Conservation (phyloP, 2,113 vertebrate species). For the Eptesicus fuscus region DNA sequence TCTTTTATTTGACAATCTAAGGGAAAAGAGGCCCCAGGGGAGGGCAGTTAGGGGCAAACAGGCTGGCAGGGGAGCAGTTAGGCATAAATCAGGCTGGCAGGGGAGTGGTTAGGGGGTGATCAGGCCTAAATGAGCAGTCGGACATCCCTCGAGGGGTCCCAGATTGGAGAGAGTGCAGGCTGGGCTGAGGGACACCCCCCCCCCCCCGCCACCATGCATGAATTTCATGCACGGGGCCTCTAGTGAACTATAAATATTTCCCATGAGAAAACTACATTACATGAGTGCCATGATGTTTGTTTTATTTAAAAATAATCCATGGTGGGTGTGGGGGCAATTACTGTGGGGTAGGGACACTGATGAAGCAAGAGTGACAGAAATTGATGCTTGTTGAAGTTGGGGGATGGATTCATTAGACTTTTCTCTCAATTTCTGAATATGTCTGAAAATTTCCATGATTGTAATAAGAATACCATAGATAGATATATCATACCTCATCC, state of each 20-base stretch:
- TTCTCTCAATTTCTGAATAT: neutral
- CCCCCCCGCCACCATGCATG: no score
- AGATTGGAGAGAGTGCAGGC: no score
- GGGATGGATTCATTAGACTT: neutral
- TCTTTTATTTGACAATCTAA: neutral
- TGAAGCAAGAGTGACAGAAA: neutral
- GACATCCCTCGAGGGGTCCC: no score
- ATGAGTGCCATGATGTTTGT: neutral
- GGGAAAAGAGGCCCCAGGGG: neutral
- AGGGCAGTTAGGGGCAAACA: no score
- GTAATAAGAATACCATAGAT: neutral
- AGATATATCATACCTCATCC: neutral
- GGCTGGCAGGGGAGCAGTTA: no score
- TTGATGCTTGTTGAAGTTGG: neutral
- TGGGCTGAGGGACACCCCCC: no score
- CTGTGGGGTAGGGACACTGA: neutral
- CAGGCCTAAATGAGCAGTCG: no score
- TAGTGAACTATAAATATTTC: neutral
- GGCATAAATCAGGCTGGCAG: no score
- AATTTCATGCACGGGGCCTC: no score
- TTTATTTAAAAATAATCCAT: neutral
- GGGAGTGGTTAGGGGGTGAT: no score
- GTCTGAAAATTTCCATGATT: neutral
- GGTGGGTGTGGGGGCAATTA: neutral
- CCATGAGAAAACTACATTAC: neutral